Evolutionary conservation across 2,888 invertebrate genomes (phyloP).

Genomic region (Lottia gigantea): DNA sequence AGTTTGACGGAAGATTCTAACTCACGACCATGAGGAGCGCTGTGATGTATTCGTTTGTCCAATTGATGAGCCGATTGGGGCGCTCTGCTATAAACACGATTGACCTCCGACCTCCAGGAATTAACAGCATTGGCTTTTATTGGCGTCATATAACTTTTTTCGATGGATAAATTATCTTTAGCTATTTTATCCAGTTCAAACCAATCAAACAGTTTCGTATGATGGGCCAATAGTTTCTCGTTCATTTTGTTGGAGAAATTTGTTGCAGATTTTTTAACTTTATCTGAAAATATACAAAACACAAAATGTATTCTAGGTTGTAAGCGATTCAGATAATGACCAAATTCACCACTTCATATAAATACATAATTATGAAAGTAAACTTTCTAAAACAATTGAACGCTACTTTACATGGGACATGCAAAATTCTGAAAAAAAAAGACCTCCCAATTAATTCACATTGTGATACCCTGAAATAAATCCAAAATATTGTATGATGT

Average conservation of each 20-base stretch:
- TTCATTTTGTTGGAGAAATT: slow-evolving; percentile 38
- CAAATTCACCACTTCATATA: no score
- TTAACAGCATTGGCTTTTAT: slow-evolving; percentile 49
- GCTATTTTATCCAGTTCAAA: slow-evolving; percentile 42
- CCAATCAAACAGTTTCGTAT: slow-evolving; percentile 54
- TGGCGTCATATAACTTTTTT: slow-evolving; percentile 27
- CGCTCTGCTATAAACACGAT: slow-evolving; percentile 22
- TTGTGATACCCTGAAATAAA: no score
- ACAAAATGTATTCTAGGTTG: no score
- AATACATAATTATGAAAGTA: no score
- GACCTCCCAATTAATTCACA: no score
- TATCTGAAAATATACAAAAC: no score
- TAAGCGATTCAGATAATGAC: no score
- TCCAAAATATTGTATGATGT: no score
- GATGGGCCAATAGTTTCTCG: slow-evolving; percentile 44
- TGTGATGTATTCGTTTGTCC: slow-evolving; percentile 22
- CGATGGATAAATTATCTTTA: slow-evolving; percentile 25
- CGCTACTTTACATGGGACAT: no score
- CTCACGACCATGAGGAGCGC: slow-evolving; percentile 6
- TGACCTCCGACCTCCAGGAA: slow-evolving; percentile 32
- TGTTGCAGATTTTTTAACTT: no score
- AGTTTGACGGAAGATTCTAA: background rate
- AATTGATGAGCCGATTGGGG: slow-evolving; percentile 22
- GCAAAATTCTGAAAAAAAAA: no score
- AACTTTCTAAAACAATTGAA: no score